These are phyloP conservation scores for Rhinophrynus dorsalis DNA, from an alignment of 2,797 vertebrate genomes.

Conservation along the genomic window DNA sequence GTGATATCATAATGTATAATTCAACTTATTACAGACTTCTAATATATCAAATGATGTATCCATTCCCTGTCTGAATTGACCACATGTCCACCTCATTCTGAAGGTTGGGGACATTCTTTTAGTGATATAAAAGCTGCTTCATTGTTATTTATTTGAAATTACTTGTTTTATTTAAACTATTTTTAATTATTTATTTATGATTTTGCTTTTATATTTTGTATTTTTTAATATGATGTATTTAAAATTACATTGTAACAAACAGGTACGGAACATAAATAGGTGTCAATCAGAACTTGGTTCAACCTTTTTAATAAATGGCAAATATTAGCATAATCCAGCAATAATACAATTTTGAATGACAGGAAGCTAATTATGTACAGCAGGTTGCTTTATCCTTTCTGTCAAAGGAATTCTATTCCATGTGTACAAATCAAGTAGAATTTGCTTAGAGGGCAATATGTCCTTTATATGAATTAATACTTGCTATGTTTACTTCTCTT, in stretches of 20 bases:
- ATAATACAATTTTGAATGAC: background rate
- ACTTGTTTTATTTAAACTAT: background rate
- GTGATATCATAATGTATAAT: too few relatives aligned
- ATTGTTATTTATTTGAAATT: conserved; percentile 22
- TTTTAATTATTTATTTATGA: conserved; percentile 10
- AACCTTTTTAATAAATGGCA: too few relatives aligned
- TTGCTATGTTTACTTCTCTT: too few relatives aligned
- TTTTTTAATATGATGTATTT: too few relatives aligned
- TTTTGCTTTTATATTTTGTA: background rate
- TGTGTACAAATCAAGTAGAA: background rate
- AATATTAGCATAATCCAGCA: background rate
- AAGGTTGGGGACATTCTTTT: background rate
- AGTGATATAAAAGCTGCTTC: conserved; percentile 12
- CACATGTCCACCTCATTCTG: too few relatives aligned
- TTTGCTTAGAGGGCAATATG: too few relatives aligned
- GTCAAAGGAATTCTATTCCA: background rate
- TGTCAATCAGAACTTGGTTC: too few relatives aligned
- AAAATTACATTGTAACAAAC: too few relatives aligned
- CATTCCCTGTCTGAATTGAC: too few relatives aligned
- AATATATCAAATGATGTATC: background rate
- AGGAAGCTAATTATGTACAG: background rate
- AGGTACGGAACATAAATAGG: too few relatives aligned
- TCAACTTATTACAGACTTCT: too few relatives aligned
- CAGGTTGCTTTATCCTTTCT: background rate
- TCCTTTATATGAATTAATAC: too few relatives aligned